Base-by-base conservation (phyloP, 2,888 invertebrate genomes). In the Phrixothrix hirtus region DNA sequence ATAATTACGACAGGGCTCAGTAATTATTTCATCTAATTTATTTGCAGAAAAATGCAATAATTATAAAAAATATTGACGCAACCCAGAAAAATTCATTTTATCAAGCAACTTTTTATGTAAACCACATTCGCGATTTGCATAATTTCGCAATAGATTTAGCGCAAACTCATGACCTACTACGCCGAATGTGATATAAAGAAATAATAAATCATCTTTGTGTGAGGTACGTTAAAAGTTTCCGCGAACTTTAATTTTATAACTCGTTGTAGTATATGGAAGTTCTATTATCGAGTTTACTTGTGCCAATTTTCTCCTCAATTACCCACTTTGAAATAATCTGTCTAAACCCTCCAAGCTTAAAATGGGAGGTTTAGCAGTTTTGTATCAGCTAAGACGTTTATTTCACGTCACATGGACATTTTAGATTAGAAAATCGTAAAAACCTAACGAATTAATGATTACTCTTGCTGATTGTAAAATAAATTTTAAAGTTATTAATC, bases 291-390 rank as follows among this genome's bases (percentile, higher is more conserved):
- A 45, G 49, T 45, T 49, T 49, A 49, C 49, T 55, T 49, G 49
- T 50, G 44, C 49, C 54, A 55, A 55, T 55, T 55, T 55, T 55
- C 54, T 41, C 43, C 54, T 45, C 54, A 49, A 55, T 55, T 55
- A 55, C 49, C 49, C 54, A 44, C 44, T 55, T 55, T 55, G 44
- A 55, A 55, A 50, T 41, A 50, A 52, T 52, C 41, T 36, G 41
- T 31, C 45, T 46, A 43, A 52, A 30, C 42, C 30, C 32, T 39
- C 35, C 27, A 51, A 37, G 34, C 15, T 26, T n/a, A 30, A 45
- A 45, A 36, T 37, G 29, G 15, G 16, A 36, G 15, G 21, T 43
- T 43, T 34, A 32, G 42, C 42, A 34, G 42, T 30, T 30, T n/a
- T 30, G 17, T 16, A 30, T 41, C 30, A 41, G 15, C 30, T 41